Conservation (phyloP, 2,888 invertebrate genomes). For the Ecdyonurus torrentis region DNA sequence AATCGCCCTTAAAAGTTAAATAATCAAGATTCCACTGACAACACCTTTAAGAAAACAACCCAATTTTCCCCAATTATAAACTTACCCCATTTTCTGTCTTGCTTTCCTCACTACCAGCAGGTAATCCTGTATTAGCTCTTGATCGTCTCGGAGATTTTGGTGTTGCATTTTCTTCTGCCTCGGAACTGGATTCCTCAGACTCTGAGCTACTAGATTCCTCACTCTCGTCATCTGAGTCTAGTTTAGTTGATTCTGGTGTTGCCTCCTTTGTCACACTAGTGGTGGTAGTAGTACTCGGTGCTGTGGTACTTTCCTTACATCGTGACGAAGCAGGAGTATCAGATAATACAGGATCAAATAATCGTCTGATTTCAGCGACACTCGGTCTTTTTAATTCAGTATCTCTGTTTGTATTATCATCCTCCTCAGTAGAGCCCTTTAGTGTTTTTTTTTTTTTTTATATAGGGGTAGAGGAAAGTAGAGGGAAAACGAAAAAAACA, state of each 20-base stretch:
- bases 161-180: background rate
- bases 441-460: too few species aligned
- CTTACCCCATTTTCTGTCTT: background rate
- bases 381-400: background rate
- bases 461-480: too few species aligned
- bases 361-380: background rate
- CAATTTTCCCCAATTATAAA: background rate
- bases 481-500: too few species aligned
- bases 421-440: too few species aligned
- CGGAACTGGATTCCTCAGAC: background rate
- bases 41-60: background rate
- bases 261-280: background rate
- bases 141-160: background rate
- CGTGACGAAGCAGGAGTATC: background rate
- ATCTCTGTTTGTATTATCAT: background rate
- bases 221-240: slow-evolving; percentile 1
- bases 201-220: background rate
- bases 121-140: background rate
- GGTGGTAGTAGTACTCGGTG: background rate
- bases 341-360: slow-evolving; percentile 1
- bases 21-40: too few species aligned
- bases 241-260: background rate
- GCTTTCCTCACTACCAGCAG: background rate
- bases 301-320: background rate
- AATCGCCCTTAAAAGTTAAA: too few species aligned